Evolutionary conservation across 2,113 vertebrate species (phyloP), one percentile per base, ranked within the genome.

Genomic region (Hemiprocne comata): DNA sequence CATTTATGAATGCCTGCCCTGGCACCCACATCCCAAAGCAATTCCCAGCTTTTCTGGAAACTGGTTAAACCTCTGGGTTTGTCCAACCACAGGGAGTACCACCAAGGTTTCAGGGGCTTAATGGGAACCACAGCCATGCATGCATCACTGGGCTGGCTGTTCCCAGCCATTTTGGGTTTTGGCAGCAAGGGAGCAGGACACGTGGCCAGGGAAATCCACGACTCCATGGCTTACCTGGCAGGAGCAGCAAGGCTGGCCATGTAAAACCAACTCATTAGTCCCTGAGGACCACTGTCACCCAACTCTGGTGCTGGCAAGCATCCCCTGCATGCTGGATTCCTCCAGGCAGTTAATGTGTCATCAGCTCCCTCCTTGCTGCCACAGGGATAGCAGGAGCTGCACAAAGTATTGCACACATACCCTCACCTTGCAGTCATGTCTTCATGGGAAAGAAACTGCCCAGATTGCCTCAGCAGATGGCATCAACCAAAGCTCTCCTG

Each of bases 181-280:
- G 51, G 31, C 4, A 1, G 28, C 29, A 67, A 7, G 17, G 31
- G 5, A 71, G 17, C 9, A 50, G 25, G 72, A 55, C 10, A 25
- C 0, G 0, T 26, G 34, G 44, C 23, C 0, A 0, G 9, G 13
- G 8, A 87, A 75, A 76, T n/a, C 14, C 17, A 19, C 1, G 1
- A 40, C 25, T 65, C 8, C 25, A 66, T 42, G 36, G 26, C 12
- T 78, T 65, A 40, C 23, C 36, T 62, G 50, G 38, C 58, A 82
- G 72, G 2, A 65, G 18, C 31, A 91, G 21, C 34, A 87, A 74
- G 29, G 42, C 42, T 87, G 38, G 12, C 29, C 6, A 3, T n/a
- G 13, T 82, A 36, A 65, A 85, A 65, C 10, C 12, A 75, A 6
- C 24, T 34, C 28, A 25, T 53, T 36, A 67, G 34, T 77, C 20